Conservation (phyloP, 2,888 invertebrate genomes). For the Synergus gifuensis region DNA sequence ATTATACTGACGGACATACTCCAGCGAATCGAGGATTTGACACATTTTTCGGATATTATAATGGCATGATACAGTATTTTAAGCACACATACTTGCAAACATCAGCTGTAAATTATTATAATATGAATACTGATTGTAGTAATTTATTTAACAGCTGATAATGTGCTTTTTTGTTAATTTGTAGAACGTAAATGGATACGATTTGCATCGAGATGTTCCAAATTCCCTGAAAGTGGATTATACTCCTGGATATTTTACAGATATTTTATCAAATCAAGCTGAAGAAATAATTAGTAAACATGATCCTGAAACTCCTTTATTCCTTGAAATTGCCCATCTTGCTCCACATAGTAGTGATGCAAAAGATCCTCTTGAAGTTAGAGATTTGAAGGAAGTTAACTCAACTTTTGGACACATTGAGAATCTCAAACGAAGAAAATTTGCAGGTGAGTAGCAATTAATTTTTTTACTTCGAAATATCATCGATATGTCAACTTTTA, state of each 20-base stretch:
- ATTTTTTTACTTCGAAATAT: constrained; percentile 5
- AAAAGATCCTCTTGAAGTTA: constrained; percentile 85
- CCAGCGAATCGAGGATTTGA: constrained; percentile 89
- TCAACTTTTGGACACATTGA: constrained; percentile 85
- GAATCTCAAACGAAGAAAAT: constrained; percentile 84
- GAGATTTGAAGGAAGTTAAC: constrained; percentile 81
- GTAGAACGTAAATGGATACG: constrained; percentile 71
- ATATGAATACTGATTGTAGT: no score
- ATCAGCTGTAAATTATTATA: constrained; percentile 44
- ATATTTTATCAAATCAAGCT: constrained; percentile 84
- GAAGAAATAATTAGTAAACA: constrained; percentile 82
- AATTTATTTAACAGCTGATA: no score
- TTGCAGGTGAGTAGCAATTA: constrained; percentile 81
- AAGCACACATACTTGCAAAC: constrained; percentile 80
- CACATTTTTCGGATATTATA: constrained; percentile 91
- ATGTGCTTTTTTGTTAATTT: not conserved
- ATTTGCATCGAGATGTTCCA: constrained; percentile 75
- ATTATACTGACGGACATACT: constrained; percentile 80
- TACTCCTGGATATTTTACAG: constrained; percentile 84
- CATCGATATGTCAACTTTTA: not conserved
- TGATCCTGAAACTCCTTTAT: constrained; percentile 83
- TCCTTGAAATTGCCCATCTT: constrained; percentile 88
- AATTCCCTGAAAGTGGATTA: constrained; percentile 73
- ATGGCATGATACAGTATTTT: constrained; percentile 90
- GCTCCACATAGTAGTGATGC: constrained; percentile 89